Evolutionary conservation across 2,113 vertebrate genomes (phyloP).

Genomic region (Hassar affinis): DNA sequence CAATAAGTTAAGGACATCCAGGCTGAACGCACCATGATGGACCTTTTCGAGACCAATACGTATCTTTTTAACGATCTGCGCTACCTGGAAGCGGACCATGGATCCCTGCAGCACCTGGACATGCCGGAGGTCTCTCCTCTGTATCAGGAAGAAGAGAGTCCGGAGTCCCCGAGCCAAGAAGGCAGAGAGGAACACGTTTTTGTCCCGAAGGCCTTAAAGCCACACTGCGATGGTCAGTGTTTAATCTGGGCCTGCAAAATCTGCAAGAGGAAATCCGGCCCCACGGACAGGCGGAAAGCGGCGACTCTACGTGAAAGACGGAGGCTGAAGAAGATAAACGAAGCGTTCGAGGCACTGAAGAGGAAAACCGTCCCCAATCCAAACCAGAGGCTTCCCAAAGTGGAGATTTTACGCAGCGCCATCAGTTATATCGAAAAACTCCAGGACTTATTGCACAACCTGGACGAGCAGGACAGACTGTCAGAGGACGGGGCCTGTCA

Average conservation of each 20-base stretch:
- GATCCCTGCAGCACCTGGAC: constrained; percentile 86
- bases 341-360: constrained; percentile 96
- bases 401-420: constrained; percentile 96
- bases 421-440: constrained; percentile 95
- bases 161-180: constrained; percentile 85
- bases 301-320: constrained; percentile 91
- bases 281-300: constrained; percentile 90
- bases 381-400: constrained; percentile 94
- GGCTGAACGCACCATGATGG: constrained; percentile 92
- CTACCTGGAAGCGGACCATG: constrained; percentile 89
- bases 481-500: constrained; percentile 74
- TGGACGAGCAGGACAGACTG: constrained; percentile 88
- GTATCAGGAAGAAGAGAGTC: constrained; percentile 84
- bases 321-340: constrained; percentile 96
- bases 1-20: constrained; percentile 60
- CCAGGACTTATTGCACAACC: constrained; percentile 87
- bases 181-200: constrained; percentile 91
- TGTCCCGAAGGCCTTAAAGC: constrained; percentile 86
- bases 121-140: constrained; percentile 87
- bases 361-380: constrained; percentile 93
- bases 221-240: constrained; percentile 92
- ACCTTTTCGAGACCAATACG: constrained; percentile 97
- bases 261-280: constrained; percentile 93
- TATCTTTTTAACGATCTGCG: constrained; percentile 87
- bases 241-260: constrained; percentile 97